phyloP scores from a whole-genome alignment of 2,888 invertebrate species.

The Dasypogon diadema region DNA sequence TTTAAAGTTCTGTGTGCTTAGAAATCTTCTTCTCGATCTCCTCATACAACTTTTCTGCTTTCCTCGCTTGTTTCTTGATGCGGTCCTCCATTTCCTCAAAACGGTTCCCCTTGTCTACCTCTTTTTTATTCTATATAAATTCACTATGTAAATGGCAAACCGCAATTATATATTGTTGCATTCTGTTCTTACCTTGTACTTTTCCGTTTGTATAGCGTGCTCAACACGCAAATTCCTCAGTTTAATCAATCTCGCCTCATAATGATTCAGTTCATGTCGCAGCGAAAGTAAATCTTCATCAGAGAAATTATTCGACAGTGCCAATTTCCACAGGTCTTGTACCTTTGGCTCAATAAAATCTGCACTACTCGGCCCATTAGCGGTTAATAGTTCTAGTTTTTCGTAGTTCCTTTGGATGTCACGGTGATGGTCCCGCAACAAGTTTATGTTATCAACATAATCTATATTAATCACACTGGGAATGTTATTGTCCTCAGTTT shows the following conservation, averaged over 20 bases:
- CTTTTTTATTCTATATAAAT: slow-evolving; percentile 69
- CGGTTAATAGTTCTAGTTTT: slow-evolving; percentile 78
- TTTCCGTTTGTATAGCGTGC: slow-evolving; percentile 79
- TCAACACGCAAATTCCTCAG: slow-evolving; percentile 86
- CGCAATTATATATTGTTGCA: too few relatives aligned
- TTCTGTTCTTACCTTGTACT: slow-evolving; percentile 74
- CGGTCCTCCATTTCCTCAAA: slow-evolving; percentile 78
- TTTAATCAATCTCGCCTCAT: slow-evolving; percentile 87
- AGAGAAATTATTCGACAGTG: slow-evolving; percentile 83
- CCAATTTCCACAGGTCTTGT: slow-evolving; percentile 88
- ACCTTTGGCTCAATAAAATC: slow-evolving; percentile 94
- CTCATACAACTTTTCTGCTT: slow-evolving; percentile 87
- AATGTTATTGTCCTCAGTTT: slow-evolving; percentile 70
- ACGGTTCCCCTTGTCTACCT: slow-evolving; percentile 75
- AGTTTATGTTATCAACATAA: slow-evolving; percentile 76
- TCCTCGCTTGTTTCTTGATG: slow-evolving; percentile 86
- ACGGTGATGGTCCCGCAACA: slow-evolving; percentile 80
- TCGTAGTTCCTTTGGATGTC: slow-evolving; percentile 85
- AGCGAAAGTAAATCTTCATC: slow-evolving; percentile 85
- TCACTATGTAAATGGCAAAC: slow-evolving; percentile 1
- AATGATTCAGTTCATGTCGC: slow-evolving; percentile 82
- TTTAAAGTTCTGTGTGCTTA: slow-evolving; percentile 82
- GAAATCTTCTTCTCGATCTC: slow-evolving; percentile 83
- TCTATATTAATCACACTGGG: slow-evolving; percentile 69
- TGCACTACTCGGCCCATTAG: slow-evolving; percentile 81